Percentiles rank a stretch among this genome's conserved stretches.
Conservation (phyloP, 2,113 vertebrate genomes). For the Alces alces region DNA sequence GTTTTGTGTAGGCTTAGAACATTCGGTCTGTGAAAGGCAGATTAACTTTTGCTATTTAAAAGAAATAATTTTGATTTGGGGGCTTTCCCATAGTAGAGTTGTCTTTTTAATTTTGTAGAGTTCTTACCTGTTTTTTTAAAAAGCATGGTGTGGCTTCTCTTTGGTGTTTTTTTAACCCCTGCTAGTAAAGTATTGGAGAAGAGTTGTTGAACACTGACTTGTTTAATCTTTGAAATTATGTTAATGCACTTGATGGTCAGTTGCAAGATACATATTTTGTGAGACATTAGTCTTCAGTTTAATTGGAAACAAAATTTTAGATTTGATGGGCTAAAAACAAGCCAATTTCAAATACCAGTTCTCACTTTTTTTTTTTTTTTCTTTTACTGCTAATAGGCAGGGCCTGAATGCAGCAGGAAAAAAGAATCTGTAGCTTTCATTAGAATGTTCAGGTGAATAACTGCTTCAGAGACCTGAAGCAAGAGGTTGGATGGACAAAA, state of each 20-base stretch:
- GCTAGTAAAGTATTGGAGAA: slow-evolving; percentile 39
- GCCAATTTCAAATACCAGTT: slow-evolving; percentile 60
- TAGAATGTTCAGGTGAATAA: slow-evolving; percentile 74
- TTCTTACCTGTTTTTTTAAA: background rate
- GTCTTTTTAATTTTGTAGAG: slow-evolving; percentile 25
- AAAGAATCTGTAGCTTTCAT: slow-evolving; percentile 29
- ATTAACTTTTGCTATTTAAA: slow-evolving; percentile 38
- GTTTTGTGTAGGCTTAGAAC: slow-evolving; percentile 46
- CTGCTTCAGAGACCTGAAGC: slow-evolving; percentile 67
- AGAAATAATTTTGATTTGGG: slow-evolving; percentile 25
- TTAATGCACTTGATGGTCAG: slow-evolving; percentile 30
- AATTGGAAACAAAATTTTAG: slow-evolving; percentile 65
- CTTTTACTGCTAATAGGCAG: slow-evolving; percentile 48
- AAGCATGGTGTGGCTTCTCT: slow-evolving; percentile 46
- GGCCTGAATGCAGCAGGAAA: slow-evolving; percentile 44
- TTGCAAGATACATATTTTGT: background rate
- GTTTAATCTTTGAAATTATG: slow-evolving; percentile 54
- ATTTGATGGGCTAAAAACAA: slow-evolving; percentile 65
- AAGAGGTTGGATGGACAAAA: slow-evolving; percentile 73
- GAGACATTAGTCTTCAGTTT: slow-evolving; percentile 61
- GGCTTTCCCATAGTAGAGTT: background rate
- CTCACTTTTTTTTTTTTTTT: slow-evolving; percentile 59
- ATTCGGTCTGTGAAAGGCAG: slow-evolving; percentile 53
- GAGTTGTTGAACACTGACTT: slow-evolving; percentile 18
- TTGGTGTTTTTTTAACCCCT: slow-evolving; percentile 58